These are phyloP conservation scores for Rousettus leschenaultii DNA, from an alignment of 2,113 vertebrate species.

Conservation along the genomic window DNA sequence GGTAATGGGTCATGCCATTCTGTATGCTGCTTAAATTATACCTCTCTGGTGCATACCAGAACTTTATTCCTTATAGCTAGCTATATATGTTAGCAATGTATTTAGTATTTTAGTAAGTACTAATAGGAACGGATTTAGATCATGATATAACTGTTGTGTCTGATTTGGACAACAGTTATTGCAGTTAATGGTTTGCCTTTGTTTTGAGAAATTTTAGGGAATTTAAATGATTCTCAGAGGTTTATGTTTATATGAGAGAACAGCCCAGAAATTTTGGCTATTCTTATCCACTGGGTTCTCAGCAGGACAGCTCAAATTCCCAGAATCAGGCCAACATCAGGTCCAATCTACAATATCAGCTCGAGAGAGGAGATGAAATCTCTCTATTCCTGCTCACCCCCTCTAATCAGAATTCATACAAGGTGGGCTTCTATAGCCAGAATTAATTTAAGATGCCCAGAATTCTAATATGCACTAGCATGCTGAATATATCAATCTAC, in stretches of 20 bases:
- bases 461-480: not conserved
- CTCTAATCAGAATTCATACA: not conserved
- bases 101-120: not conserved
- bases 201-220: slow-evolving; percentile 9
- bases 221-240: slow-evolving; percentile 6
- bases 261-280: slow-evolving; percentile 15
- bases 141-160: not conserved
- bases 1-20: not conserved
- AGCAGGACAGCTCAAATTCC: not conserved
- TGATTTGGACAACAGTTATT: not conserved
- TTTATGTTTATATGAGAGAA: slow-evolving; percentile 16
- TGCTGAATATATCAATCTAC: not conserved
- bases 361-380: not conserved
- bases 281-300: not conserved
- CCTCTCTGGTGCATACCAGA: not conserved
- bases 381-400: not conserved
- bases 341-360: not conserved
- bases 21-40: not conserved
- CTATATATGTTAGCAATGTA: not conserved
- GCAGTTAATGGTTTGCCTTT: slow-evolving; percentile 15
- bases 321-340: not conserved
- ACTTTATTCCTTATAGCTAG: not conserved
- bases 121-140: slow-evolving; percentile 6
- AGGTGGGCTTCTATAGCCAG: not conserved
- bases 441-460: slow-evolving; percentile 1